phyloP scores from a whole-genome alignment of 2,888 invertebrate genomes.

The Salpingus planirostris region DNA sequence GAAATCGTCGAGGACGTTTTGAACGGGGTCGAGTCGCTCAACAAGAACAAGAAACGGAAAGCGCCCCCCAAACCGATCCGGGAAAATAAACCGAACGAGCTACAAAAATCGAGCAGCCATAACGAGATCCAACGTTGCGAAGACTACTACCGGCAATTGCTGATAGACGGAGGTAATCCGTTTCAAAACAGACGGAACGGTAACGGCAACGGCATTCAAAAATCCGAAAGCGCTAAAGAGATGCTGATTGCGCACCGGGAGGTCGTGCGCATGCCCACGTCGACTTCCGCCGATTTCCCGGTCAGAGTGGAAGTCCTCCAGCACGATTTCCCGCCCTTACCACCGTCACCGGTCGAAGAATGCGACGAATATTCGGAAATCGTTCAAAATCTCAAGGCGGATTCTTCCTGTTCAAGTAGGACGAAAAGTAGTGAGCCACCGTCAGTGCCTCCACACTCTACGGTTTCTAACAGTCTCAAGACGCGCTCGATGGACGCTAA shows the following conservation, averaged over 20 bases:
- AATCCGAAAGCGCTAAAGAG: conserved; percentile 66
- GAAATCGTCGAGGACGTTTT: conserved; percentile 35
- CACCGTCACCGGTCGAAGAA: conserved; percentile 77
- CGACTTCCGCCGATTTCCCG: conserved; percentile 49
- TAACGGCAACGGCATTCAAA: conserved; percentile 59
- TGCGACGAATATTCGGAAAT: conserved; percentile 68
- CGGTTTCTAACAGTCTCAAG: conserved; percentile 60
- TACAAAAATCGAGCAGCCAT: conserved; percentile 55
- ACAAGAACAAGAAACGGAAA: conserved; percentile 39
- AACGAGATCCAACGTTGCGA: conserved; percentile 49
- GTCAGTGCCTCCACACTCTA: conserved; percentile 61
- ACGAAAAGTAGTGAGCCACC: conserved; percentile 52
- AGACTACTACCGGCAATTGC: conserved; percentile 36
- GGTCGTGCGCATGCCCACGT: conserved; percentile 30
- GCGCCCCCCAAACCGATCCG: conserved; percentile 29
- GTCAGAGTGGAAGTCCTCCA: conserved; percentile 58
- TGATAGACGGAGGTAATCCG: conserved; percentile 44
- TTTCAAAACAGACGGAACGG: conserved; percentile 29
- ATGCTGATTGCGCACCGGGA: conserved; percentile 51
- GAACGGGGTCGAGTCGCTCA: conserved; percentile 41
- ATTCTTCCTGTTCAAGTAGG: no score
- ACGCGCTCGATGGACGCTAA: conserved; percentile 81
- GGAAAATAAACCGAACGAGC: conserved; percentile 44
- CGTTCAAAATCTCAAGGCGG: conserved; percentile 45
- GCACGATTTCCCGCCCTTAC: conserved; percentile 67